Evolutionary conservation across 2,113 vertebrate species (phyloP), one percentile per base, ranked within the genome.

Genomic region (Grammomys dolichurus): DNA sequence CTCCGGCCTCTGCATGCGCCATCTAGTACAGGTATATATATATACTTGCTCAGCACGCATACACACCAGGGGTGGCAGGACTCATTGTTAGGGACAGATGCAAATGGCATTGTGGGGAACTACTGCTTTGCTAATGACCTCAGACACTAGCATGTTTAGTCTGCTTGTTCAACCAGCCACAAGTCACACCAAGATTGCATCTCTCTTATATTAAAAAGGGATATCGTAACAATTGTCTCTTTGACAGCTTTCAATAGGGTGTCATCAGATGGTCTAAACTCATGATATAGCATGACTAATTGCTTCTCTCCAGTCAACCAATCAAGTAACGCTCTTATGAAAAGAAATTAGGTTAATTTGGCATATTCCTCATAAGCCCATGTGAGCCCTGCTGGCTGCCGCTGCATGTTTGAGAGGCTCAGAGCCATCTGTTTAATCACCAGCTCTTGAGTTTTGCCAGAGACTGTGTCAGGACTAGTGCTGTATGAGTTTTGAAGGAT

Each of bases 321-420:
- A 56, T 91, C 67, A 82, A 94, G 51, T 84, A 89, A 54, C 8
- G 26, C n/a, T 82, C 60, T 90, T 70, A 54, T 17, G 33, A 54
- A 94, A 93, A 92, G 73, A 95, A 78, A 78, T 84, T 54, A 87
- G 87, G 56, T 92, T 95, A 95, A 94, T 97, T 94, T 95, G 69
- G 60, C n/a, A 43, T 63, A 5, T 89, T 84, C 46, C 81, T 54
- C 40, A 26, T 60, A 78, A 87, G 65, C 69, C 82, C 20, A 33
- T 19, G 48, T 36, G 58, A 82, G 46, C 60, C 86, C 63, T 40
- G 14, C 48, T 89, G 89, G 73, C 82, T 1, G 0, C 40, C 40
- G 11, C 51, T 87, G 80, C 40, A 2, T 94, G 89, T 77, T 96
- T 56, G 76, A 86, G 90, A 91, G 58, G 46, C 72, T 77, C 67